Conservation (phyloP, 2,888 invertebrate genomes). For the Boloria selene region DNA sequence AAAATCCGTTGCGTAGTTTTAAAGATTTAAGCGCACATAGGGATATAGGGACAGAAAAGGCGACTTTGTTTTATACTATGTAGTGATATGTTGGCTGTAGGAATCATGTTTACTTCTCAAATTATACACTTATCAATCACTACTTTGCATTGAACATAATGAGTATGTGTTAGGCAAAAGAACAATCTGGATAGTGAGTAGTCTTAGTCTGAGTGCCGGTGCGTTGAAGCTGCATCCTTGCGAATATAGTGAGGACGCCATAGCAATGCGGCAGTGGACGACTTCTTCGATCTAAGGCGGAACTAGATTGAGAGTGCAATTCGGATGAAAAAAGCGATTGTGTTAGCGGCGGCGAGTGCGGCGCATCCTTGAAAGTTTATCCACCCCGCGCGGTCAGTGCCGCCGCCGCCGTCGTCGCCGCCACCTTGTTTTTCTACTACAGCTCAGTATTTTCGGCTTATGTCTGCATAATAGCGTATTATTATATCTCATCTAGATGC, state of each 20-base stretch:
- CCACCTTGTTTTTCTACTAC: slow-evolving; percentile 47
- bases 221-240: too few relatives aligned
- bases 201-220: too few relatives aligned
- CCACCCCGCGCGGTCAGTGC: slow-evolving; percentile 64
- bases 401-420: slow-evolving; percentile 50
- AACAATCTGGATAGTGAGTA: too few relatives aligned
- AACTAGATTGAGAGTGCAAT: slow-evolving; percentile 54
- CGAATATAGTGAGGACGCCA: slow-evolving; percentile 19
- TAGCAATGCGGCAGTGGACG: neutral
- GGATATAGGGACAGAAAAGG: too few relatives aligned
- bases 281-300: slow-evolving; percentile 28
- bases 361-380: slow-evolving; percentile 70
- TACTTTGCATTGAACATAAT: too few relatives aligned
- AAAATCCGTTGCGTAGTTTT: too few relatives aligned
- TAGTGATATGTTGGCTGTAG: too few relatives aligned
- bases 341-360: slow-evolving; percentile 34
- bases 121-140: too few relatives aligned
- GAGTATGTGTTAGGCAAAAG: too few relatives aligned
- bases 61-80: too few relatives aligned
- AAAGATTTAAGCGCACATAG: too few relatives aligned
- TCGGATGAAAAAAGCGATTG: slow-evolving; percentile 46
- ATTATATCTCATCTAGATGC: slow-evolving; percentile 6
- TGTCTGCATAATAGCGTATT: slow-evolving; percentile 40
- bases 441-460: slow-evolving; percentile 50
- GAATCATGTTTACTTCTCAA: too few relatives aligned